Percentiles rank a stretch among this genome's conserved stretches.
Conservation (phyloP, 2,797 vertebrate species). For the Sebastes nivosus region DNA sequence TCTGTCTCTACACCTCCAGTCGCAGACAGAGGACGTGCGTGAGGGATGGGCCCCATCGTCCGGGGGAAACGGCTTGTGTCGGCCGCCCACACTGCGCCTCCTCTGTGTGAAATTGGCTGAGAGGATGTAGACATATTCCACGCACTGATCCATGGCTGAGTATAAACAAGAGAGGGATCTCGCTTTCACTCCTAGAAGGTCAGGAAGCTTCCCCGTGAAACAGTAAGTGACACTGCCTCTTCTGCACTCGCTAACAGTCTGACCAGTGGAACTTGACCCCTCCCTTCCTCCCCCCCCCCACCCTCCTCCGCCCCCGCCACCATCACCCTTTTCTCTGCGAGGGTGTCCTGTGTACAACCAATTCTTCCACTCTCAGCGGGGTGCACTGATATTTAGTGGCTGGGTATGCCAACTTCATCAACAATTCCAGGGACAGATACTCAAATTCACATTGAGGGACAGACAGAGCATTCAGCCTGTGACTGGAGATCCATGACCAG, state of each 20-base stretch:
- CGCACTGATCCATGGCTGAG: constrained; percentile 86
- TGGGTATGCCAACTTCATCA: constrained; percentile 75
- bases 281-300: not conserved
- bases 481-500: constrained; percentile 56
- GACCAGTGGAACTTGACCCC: constrained; percentile 73
- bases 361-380: constrained; percentile 57
- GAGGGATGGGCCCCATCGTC: constrained; percentile 82
- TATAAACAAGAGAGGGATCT: constrained; percentile 84
- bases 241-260: constrained; percentile 73
- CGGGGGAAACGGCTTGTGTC: constrained; percentile 83
- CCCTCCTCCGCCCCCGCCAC: not conserved
- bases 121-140: constrained; percentile 90
- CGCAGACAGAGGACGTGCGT: constrained; percentile 69
- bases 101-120: constrained; percentile 87
- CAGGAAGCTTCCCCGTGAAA: constrained; percentile 81
- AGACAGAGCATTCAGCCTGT: constrained; percentile 42
- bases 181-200: constrained; percentile 81
- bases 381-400: constrained; percentile 82
- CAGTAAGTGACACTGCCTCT: constrained; percentile 81
- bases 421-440: constrained; percentile 61
- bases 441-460: constrained; percentile 62
- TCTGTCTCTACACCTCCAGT: constrained; percentile 69
- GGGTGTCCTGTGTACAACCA: constrained; percentile 49
- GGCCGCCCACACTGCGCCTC: constrained; percentile 83
- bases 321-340: constrained; percentile 37